Conservation (phyloP, 2,888 invertebrate genomes). For the Euproctis similis region DNA sequence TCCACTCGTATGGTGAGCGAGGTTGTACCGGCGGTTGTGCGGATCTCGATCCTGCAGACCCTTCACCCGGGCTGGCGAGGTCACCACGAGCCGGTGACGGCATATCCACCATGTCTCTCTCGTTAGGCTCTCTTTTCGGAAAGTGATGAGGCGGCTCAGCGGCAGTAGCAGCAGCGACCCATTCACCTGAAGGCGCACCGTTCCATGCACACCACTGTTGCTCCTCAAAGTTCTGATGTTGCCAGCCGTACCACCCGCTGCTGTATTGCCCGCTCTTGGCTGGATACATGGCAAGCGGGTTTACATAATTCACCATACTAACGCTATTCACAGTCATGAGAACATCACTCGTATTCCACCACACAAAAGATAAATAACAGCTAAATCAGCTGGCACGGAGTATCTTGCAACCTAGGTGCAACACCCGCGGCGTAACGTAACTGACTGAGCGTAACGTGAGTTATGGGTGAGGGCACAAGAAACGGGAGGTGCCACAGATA, state of each 20-base stretch:
- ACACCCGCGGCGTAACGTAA: slow-evolving; percentile 44
- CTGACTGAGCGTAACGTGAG: slow-evolving; percentile 46
- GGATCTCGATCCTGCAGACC: slow-evolving; percentile 68
- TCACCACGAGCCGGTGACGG: slow-evolving; percentile 70
- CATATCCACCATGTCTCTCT: slow-evolving; percentile 60
- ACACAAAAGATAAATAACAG: slow-evolving; percentile 46
- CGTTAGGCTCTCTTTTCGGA: slow-evolving; percentile 60
- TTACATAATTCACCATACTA: slow-evolving; percentile 86
- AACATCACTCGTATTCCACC: slow-evolving; percentile 66
- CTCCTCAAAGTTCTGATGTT: slow-evolving; percentile 72
- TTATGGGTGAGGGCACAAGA: slow-evolving; percentile 16
- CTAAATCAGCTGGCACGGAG: no score
- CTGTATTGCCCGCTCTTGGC: slow-evolving; percentile 77
- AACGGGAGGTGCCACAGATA: slow-evolving; percentile 35
- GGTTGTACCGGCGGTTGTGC: slow-evolving; percentile 80
- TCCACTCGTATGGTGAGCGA: slow-evolving; percentile 92
- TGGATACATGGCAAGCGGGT: slow-evolving; percentile 80
- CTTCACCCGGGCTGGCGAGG: slow-evolving; percentile 73
- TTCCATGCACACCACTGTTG: slow-evolving; percentile 77
- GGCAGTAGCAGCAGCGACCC: slow-evolving; percentile 59
- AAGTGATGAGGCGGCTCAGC: slow-evolving; percentile 67
- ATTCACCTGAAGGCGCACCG: slow-evolving; percentile 63
- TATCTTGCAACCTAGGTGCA: no score
- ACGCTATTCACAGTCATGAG: no score
- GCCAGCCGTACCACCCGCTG: slow-evolving; percentile 70